Evolutionary conservation across 2,888 invertebrate genomes (phyloP).

Genomic region (Endotricha flammealis): DNA sequence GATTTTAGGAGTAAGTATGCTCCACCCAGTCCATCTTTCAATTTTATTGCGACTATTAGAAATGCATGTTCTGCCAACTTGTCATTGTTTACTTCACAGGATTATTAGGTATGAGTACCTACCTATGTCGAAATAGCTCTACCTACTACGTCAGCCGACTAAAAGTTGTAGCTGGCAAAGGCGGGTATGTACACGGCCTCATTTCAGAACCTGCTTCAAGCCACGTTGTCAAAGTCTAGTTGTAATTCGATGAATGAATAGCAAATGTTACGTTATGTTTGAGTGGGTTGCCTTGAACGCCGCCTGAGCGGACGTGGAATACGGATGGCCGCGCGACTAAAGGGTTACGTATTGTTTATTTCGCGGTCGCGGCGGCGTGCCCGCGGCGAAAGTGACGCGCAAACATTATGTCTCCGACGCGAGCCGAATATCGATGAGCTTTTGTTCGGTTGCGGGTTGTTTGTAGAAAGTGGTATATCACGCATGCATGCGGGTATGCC

Average conservation of each 20-base stretch:
- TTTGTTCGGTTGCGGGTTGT: slow-evolving; percentile 51
- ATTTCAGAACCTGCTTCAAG: too few species aligned
- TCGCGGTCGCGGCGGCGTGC: slow-evolving; percentile 23
- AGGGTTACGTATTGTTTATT: slow-evolving; percentile 53
- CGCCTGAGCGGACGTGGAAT: slow-evolving; percentile 49
- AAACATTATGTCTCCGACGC: slow-evolving; percentile 46
- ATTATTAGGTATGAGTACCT: too few species aligned
- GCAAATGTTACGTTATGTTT: slow-evolving; percentile 14
- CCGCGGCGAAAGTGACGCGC: slow-evolving; percentile 60
- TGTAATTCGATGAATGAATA: slow-evolving; percentile 13
- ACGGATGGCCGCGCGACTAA: slow-evolving; percentile 45
- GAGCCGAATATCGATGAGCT: slow-evolving; percentile 71
- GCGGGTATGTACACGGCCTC: too few species aligned
- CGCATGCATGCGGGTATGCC: slow-evolving; percentile 68
- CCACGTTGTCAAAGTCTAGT: too few species aligned
- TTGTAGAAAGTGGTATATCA: slow-evolving; percentile 66
- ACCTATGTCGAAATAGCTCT: too few species aligned
- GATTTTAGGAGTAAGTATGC: too few species aligned
- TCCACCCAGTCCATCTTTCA: too few species aligned
- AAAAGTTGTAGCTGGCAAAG: too few species aligned
- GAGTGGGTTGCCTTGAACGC: slow-evolving; percentile 46
- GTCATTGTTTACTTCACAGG: too few species aligned
- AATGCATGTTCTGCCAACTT: too few species aligned
- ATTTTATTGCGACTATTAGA: too few species aligned
- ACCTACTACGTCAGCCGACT: too few species aligned